Evolutionary conservation across 2,888 invertebrate genomes (phyloP).

Genomic region (Polietes domitor): DNA sequence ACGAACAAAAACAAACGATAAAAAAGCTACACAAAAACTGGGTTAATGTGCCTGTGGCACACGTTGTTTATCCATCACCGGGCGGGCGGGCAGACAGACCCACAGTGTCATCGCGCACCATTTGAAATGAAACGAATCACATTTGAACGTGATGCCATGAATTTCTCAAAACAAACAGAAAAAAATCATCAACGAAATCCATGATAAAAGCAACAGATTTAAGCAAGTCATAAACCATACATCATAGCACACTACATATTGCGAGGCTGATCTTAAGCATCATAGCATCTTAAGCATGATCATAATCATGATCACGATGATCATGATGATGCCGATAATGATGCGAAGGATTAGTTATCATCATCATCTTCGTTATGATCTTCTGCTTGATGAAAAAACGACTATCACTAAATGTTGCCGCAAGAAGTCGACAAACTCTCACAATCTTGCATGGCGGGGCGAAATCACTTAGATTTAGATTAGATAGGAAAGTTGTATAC

Average conservation of each 20-base stretch:
- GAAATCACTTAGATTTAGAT: background rate
- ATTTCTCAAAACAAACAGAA: background rate
- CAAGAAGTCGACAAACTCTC: background rate
- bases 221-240: background rate
- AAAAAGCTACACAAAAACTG: conserved; percentile 52
- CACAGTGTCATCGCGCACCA: background rate
- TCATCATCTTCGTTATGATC: background rate
- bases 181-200: background rate
- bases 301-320: background rate
- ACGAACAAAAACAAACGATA: background rate
- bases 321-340: background rate
- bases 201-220: conserved; percentile 3
- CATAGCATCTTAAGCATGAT: background rate
- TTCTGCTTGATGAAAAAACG: background rate
- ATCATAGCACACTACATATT: background rate
- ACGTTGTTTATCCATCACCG: conserved; percentile 27
- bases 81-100: conserved; percentile 1
- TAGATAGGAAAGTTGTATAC: background rate
- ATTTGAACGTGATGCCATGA: conserved; percentile 24
- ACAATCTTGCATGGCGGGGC: background rate
- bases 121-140: conserved; percentile 13
- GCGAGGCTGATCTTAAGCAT: background rate
- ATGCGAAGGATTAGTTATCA: background rate
- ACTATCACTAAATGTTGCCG: background rate
- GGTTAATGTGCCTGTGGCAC: conserved; percentile 66